Base-by-base conservation (phyloP, 2,113 vertebrate genomes). In the Felis catus region DNA sequence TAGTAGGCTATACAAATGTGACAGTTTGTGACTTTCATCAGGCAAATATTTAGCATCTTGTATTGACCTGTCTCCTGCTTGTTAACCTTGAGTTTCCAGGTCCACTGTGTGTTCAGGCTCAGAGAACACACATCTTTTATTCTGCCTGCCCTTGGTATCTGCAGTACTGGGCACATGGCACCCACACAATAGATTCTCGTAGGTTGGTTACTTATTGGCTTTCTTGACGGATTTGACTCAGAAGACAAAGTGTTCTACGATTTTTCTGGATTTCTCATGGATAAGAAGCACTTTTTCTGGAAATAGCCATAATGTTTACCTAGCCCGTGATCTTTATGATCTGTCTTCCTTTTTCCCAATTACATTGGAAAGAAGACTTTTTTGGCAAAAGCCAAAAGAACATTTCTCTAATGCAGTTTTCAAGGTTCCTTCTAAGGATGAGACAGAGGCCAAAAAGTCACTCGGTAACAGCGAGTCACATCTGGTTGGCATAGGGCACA, bases 261-360 rank as follows among this genome's bases (percentile, higher is more conserved):
- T 53, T 79, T 76, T 96, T 80, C 96, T 79, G 33, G 23, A 21
- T 79, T 82, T 78, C 53, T 89, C 68, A 76, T 41, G 53, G 33
- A 93, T 91, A 70, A 70, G 27, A 93, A 87, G 92, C 55, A 70
- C 12, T 4, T 91, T 95, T 70, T 79, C 91, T 95, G 6, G 48
- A 94, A 92, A 65, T 29, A 90, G 65, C 48, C 78, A 65, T 36
- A 61, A 85, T 88, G 45, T 91, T 86, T 86, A 48, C 78, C 70
- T 82, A 85, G 53, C 33, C 92, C 11, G 10, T 61, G 41, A 85
- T 84, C 91, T 94, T 90, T 71, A 48, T 74, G 36, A 16, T 85
- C 71, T 87, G 31, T 84, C 39, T 89, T 48, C 33, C 58, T 89
- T 89, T 93, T 86, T 95, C 88, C 86, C 89, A 91, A 78, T 89